These are phyloP conservation scores for Archips crataeganus DNA, from an alignment of 2,888 invertebrate genomes.

Conservation along the genomic window DNA sequence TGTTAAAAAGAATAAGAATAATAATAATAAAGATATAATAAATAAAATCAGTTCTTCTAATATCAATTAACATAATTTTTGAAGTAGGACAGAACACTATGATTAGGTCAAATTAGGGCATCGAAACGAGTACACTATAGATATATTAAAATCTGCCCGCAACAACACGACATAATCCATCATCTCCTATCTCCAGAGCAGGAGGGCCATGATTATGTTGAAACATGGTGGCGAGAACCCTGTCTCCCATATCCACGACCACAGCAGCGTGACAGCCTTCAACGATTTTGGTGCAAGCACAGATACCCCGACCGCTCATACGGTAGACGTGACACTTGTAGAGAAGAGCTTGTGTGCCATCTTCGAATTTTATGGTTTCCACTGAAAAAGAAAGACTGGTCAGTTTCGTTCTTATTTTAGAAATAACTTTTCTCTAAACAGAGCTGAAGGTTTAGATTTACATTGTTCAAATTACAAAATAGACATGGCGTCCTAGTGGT, in stretches of 20 bases:
- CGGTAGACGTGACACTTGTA: constrained; percentile 47
- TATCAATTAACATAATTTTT: too few species aligned
- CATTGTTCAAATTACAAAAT: too few species aligned
- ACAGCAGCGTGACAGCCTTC: constrained; percentile 46
- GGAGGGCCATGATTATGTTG: constrained; percentile 33
- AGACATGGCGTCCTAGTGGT: too few species aligned
- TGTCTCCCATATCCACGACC: constrained; percentile 23
- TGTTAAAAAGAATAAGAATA: too few species aligned
- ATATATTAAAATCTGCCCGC: background rate
- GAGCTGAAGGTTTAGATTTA: too few species aligned
- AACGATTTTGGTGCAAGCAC: constrained; percentile 47
- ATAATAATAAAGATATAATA: too few species aligned
- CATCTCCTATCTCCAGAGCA: background rate
- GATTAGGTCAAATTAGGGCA: background rate
- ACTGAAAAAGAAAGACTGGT: constrained; percentile 15
- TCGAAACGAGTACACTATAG: background rate
- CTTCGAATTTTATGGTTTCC: constrained; percentile 12
- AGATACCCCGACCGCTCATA: constrained; percentile 37
- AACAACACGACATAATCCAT: constrained; percentile 17
- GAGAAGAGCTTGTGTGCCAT: constrained; percentile 43
- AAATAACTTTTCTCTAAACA: too few species aligned
- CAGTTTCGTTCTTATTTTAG: background rate
- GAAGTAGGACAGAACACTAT: background rate
- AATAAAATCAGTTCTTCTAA: too few species aligned
- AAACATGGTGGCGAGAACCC: constrained; percentile 36